Base-by-base conservation (phyloP, 2,888 invertebrate genomes). In the Laothoe populi region DNA sequence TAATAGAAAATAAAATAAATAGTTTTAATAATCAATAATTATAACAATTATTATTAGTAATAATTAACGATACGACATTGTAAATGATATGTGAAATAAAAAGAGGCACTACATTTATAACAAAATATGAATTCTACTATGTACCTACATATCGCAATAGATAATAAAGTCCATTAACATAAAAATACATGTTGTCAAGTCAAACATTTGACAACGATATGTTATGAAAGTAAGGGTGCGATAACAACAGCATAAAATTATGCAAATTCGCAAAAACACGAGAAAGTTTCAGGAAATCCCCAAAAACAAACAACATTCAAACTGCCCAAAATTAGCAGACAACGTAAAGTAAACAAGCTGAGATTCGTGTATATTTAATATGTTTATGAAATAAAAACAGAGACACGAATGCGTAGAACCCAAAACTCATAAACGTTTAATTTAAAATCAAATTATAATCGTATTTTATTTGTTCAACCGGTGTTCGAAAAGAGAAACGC, bases 311-410 rank as follows among this genome's bases (percentile, higher is more conserved):
- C 26, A 16, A 31, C 8, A 16, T 31, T 2, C 7, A 31, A 10
- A 10, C 31, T n/a, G 8, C 26, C 16, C 3, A 0, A 11, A 46
- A 23, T 16, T 16, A 8, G 1, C 3, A 1, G 16, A 31, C 16
- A 16, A 53, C 7, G 10, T 53, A 31, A 53, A 31, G 16, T 7
- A 53, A 53, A 53, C 16, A 53, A 16, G 31, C 1, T 19, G 31
- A 53, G 31, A 53, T 8, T 53, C 16, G 7, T 31, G 11, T 8
- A 13, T 26, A 4, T 31, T 53, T 16, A 16, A 31, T 53, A 31
- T 53, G 16, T 19, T 31, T 31, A 53, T 31, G 31, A 19, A 48
- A 48, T 48, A n/a, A 48, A 48, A 48, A 48, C 24, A 48, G 5
- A 48, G 7, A n/a, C 7, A 4, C 16, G 7, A 24, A 13, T 2